Conservation (phyloP, 2,113 vertebrate genomes). For the Nothobranchius kuhntae region DNA sequence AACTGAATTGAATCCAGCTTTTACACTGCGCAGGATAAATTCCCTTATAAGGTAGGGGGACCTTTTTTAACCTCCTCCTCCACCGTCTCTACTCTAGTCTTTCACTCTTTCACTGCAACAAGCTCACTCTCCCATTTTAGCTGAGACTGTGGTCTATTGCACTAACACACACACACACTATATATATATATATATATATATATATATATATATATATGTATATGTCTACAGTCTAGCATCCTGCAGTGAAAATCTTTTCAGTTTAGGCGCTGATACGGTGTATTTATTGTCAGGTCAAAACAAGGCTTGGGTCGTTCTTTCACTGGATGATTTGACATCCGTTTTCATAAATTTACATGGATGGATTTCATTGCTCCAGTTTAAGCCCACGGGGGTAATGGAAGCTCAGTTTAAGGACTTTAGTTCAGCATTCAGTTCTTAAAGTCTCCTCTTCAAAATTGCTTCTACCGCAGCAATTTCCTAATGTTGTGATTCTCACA, state of each 20-base stretch:
- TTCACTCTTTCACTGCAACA: slow-evolving; percentile 51
- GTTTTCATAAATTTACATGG: too few species aligned
- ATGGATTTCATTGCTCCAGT: too few species aligned
- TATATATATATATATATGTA: too few species aligned
- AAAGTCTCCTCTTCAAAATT: too few species aligned
- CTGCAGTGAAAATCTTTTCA: neutral
- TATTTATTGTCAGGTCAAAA: neutral
- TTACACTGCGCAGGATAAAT: slow-evolving; percentile 61
- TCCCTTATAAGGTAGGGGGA: slow-evolving; percentile 79
- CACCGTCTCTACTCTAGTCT: slow-evolving; percentile 40
- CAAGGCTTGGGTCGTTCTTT: too few species aligned
- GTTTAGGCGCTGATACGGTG: neutral
- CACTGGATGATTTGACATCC: too few species aligned
- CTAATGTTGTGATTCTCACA: too few species aligned
- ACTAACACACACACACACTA: slow-evolving; percentile 17
- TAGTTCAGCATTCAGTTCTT: too few species aligned
- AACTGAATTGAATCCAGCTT: slow-evolving; percentile 51
- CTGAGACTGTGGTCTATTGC: slow-evolving; percentile 27
- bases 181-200: neutral
- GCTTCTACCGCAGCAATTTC: too few species aligned
- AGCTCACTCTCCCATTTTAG: slow-evolving; percentile 37
- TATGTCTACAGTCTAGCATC: neutral
- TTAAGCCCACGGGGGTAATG: too few species aligned
- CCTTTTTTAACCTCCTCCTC: slow-evolving; percentile 62
- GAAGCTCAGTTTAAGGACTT: too few species aligned